Conservation (phyloP, 2,113 vertebrate species). For the Psilopogon haemacephalus region DNA sequence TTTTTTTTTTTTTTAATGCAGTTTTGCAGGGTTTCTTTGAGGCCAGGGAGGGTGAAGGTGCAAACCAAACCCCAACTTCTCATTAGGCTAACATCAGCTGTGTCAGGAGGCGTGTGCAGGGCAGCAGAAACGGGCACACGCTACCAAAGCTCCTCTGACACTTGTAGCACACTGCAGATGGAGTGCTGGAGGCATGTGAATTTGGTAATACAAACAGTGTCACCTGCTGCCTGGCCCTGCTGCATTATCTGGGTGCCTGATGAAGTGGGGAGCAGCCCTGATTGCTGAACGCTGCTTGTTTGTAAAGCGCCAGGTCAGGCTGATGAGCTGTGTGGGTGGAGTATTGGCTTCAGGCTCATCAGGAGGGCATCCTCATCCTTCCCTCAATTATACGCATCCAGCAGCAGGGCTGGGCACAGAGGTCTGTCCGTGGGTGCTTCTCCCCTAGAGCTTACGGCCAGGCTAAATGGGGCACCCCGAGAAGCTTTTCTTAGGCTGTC, state of each 20-base stretch:
- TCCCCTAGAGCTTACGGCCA: not conserved
- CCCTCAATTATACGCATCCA: not conserved
- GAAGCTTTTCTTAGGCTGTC: conserved; percentile 11
- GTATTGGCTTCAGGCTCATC: not conserved
- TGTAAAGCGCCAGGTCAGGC: not conserved
- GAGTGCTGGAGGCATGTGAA: not conserved
- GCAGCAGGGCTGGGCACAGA: rapidly evolving
- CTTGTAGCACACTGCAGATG: not conserved
- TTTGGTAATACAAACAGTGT: not conserved
- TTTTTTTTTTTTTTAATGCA: not conserved
- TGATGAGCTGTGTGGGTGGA: conserved; percentile 3
- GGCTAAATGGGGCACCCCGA: not conserved
- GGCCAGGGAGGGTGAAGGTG: not conserved
- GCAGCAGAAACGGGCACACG: not conserved
- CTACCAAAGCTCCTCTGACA: not conserved
- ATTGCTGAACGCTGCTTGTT: not conserved
- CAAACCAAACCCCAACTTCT: not conserved
- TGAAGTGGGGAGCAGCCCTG: not conserved
- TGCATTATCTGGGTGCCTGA: not conserved
- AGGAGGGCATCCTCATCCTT: not conserved
- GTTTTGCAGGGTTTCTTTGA: not conserved
- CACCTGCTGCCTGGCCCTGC: not conserved
- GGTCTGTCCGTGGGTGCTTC: not conserved
- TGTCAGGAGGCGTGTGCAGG: not conserved
- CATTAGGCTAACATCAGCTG: not conserved